Conservation (phyloP, 2,888 invertebrate species). For the Argyresthia goedartella region DNA sequence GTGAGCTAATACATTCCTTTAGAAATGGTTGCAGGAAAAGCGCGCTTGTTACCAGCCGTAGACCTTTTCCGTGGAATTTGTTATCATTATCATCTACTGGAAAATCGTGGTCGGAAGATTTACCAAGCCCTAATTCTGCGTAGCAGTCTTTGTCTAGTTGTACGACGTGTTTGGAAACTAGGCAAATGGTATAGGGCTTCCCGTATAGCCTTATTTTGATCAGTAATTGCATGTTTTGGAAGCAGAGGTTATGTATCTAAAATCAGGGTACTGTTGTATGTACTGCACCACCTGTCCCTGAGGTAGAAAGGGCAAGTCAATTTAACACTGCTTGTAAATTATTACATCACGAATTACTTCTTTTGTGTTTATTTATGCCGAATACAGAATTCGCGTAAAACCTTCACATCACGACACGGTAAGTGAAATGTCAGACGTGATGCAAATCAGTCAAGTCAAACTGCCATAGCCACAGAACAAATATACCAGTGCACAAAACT, state of each 20-base stretch:
- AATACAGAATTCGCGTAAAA: neutral
- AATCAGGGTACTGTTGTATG: neutral
- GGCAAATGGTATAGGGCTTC: constrained; percentile 38
- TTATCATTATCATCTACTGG: constrained; percentile 16
- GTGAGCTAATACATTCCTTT: constrained; percentile 39
- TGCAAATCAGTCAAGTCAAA: too few species aligned
- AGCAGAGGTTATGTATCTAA: neutral
- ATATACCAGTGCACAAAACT: too few species aligned
- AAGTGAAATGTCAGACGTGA: neutral
- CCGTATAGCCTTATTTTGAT: constrained; percentile 37
- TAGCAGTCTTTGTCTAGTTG: constrained; percentile 29
- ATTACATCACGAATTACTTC: neutral
- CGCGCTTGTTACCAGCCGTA: constrained; percentile 31
- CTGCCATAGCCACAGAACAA: too few species aligned
- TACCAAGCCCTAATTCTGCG: constrained; percentile 35
- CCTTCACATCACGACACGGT: neutral
- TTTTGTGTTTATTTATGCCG: neutral
- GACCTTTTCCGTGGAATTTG: constrained; percentile 17
- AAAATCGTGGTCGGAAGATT: constrained; percentile 25
- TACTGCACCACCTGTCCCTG: too few species aligned
- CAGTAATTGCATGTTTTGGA: constrained; percentile 34
- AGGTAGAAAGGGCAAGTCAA: neutral
- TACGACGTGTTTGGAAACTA: constrained; percentile 34
- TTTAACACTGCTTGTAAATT: neutral
- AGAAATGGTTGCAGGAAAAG: constrained; percentile 47